Base-by-base conservation (phyloP, 2,888 invertebrate genomes). In the Sipunculus nudus region DNA sequence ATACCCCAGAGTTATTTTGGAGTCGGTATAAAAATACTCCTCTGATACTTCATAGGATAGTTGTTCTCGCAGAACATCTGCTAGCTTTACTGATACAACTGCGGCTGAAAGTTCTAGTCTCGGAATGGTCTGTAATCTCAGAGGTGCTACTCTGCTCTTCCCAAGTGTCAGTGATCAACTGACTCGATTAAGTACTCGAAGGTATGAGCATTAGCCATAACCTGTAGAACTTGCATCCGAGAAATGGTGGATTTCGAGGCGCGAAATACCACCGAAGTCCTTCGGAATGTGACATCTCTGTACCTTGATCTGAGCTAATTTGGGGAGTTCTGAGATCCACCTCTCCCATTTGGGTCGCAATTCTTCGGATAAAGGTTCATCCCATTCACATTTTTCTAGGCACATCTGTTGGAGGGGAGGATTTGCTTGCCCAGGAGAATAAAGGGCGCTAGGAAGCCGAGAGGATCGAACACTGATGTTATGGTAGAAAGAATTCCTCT, bases 401-500 rank as follows among this genome's bases (percentile, higher is more conserved):
- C 67, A 23, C 23, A 21, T 23, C n/a, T 52, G 43, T 26, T 69
- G 43, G 8, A 54, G 21, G 29, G 43, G 8, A 54, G 21, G 29
- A 26, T 23, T 16, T 23, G 38, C 39, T 58, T 68, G 19, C 63
- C 69, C 16, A 19, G 21, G 6, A 70, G 50, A 1, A 56, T 49
- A 31, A 65, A 43, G 2, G 70, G 65, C 23, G 61, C 62, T 0
- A 67, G 23, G 19, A 70, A 59, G 35, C 69, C 69, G 1, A 70
- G 28, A 2, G 70, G 70, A 43, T 70, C 67, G 43, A 58, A 67
- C 19, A 70, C 45, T 16, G 68, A 38, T 16, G 53, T 41, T 16
- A 69, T 53, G 10, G 59, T 54, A 10, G 70, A 68, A 19, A 71
- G 54, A 2, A 69, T 45, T 19, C 64, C 62, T 19, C 71, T 50